Conservation (phyloP, 2,113 vertebrate genomes). For the Sinocyclocheilus grahami region DNA sequence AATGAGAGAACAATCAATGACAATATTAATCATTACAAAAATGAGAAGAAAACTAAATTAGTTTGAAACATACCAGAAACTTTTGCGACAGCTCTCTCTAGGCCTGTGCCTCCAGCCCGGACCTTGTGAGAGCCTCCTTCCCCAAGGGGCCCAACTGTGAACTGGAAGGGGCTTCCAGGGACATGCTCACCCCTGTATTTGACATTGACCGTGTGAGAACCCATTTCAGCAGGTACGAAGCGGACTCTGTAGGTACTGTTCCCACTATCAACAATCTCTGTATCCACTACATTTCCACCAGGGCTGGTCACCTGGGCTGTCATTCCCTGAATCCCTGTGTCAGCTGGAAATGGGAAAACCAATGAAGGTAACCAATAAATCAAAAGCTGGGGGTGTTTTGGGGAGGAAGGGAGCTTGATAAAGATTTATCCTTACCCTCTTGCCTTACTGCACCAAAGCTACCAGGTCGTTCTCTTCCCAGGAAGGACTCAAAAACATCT, state of each 20-base stretch:
- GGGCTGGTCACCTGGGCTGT: conserved; percentile 94
- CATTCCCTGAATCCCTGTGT: conserved; percentile 85
- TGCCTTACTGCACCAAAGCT: conserved; percentile 81
- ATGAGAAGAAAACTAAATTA: background rate
- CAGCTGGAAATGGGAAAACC: conserved; percentile 68
- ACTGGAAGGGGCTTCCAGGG: conserved; percentile 92
- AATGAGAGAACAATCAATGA: background rate
- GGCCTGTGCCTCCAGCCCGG: conserved; percentile 85
- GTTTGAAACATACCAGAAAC: conserved; percentile 77
- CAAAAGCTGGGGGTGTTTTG: background rate
- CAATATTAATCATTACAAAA: background rate
- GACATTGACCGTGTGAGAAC: conserved; percentile 87
- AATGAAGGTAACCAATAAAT: no score
- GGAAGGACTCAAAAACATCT: conserved; percentile 89
- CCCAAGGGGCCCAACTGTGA: conserved; percentile 88
- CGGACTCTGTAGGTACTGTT: conserved; percentile 91
- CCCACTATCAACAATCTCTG: conserved; percentile 89
- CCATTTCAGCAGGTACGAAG: conserved; percentile 90
- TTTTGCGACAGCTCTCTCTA: conserved; percentile 86
- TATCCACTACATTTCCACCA: conserved; percentile 83
- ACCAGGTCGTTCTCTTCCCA: conserved; percentile 86
- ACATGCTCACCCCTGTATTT: conserved; percentile 92
- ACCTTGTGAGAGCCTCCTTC: conserved; percentile 90
- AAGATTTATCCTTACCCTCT: conserved; percentile 83
- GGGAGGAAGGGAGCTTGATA: no score